These are phyloP conservation scores for Tyrannus savana DNA, from an alignment of 2,113 vertebrate genomes.

Conservation along the genomic window DNA sequence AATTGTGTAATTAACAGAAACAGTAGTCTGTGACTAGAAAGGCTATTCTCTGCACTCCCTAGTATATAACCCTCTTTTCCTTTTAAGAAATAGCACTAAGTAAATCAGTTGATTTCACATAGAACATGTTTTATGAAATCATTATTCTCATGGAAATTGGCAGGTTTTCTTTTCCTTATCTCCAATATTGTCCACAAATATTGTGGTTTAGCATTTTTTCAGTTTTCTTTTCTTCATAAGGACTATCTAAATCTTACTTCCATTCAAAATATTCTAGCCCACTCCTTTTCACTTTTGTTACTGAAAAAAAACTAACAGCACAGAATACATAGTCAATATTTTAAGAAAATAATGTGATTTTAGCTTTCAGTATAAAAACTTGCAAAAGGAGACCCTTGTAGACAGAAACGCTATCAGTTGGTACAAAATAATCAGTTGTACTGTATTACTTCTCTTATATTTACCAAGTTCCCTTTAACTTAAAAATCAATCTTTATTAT, in stretches of 20 bases:
- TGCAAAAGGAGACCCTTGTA: background rate
- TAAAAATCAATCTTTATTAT: background rate
- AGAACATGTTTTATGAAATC: background rate
- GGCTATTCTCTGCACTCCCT: background rate
- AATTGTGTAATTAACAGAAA: background rate
- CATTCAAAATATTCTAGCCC: background rate
- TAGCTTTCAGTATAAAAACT: background rate
- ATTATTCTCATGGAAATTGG: background rate
- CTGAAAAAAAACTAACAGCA: background rate
- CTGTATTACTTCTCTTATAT: background rate
- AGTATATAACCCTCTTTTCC: background rate
- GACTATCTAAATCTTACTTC: background rate
- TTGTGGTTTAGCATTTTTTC: background rate
- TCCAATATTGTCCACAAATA: background rate
- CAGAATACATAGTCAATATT: background rate
- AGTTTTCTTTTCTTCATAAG: background rate
- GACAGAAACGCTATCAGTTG: background rate
- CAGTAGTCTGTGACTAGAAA: background rate
- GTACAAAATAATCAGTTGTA: background rate
- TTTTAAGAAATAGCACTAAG: background rate
- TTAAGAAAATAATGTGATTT: background rate
- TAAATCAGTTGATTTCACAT: background rate
- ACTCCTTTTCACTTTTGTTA: background rate
- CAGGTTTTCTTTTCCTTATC: background rate
- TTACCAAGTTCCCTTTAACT: background rate